Evolutionary conservation across 2,797 vertebrate species (phyloP).

Genomic region (Adelosebastes latens): DNA sequence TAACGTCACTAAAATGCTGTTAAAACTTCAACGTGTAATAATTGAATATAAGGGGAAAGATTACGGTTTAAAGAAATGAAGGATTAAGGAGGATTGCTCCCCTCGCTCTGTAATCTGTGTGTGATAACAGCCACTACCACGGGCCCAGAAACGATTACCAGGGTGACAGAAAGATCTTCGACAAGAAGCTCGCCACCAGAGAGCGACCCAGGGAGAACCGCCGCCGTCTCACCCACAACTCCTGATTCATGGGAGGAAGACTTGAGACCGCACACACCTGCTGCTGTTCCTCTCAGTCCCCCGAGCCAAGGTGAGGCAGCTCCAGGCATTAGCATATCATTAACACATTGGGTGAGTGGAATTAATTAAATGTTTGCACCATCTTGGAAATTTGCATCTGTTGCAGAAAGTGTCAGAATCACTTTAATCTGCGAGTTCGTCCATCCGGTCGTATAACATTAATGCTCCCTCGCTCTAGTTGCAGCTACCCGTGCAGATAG

Average conservation of each 20-base stretch:
- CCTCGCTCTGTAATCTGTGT: not conserved
- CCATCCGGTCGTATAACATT: not conserved
- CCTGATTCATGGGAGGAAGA: slow-evolving; percentile 1
- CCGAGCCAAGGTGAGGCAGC: slow-evolving; percentile 20
- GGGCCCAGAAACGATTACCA: slow-evolving; percentile 1
- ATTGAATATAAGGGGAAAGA: too few relatives aligned
- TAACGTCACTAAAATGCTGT: not conserved
- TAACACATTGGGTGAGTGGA: not conserved
- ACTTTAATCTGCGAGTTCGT: not conserved
- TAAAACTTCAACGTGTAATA: not conserved
- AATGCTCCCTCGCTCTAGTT: not conserved
- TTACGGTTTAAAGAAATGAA: too few relatives aligned
- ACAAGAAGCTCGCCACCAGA: not conserved
- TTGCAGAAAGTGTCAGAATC: slow-evolving; percentile 14
- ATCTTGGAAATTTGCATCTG: slow-evolving; percentile 1
- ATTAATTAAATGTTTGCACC: not conserved
- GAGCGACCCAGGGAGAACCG: not conserved
- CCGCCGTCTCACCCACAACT: not conserved
- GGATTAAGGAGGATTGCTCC: not conserved
- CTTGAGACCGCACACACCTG: not conserved
- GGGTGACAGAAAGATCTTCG: not conserved
- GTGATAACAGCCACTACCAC: not conserved
- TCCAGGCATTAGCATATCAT: not conserved
- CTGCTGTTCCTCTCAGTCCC: not conserved
- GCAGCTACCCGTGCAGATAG: not conserved